phyloP scores from a whole-genome alignment of 2,888 invertebrate genomes.

The Melolontha melolontha region DNA sequence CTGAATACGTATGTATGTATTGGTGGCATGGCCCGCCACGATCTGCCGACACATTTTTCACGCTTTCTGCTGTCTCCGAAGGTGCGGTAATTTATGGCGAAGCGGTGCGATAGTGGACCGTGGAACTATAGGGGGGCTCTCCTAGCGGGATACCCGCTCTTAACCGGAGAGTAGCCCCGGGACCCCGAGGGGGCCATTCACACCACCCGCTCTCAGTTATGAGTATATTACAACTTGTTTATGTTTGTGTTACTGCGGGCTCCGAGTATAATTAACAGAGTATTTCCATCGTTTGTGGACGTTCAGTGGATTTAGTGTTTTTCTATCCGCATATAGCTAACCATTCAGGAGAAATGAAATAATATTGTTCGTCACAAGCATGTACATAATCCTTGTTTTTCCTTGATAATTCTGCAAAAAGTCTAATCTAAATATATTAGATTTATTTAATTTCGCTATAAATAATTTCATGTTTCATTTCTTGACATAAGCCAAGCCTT shows the following conservation, averaged over 20 bases:
- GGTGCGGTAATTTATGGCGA: constrained; percentile 53
- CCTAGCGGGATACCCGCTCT: constrained; percentile 52
- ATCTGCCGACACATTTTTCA: constrained; percentile 56
- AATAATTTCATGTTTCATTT: no score
- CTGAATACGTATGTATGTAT: constrained; percentile 11
- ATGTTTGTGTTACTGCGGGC: constrained; percentile 44
- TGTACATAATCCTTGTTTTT: no score
- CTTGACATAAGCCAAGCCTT: no score
- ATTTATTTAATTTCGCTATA: no score
- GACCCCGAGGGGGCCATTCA: constrained; percentile 56
- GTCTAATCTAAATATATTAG: no score
- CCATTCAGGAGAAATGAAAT: background rate
- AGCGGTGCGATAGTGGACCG: constrained; percentile 53
- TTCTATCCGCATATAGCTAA: background rate
- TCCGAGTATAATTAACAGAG: constrained; percentile 27
- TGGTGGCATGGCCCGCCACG: constrained; percentile 35
- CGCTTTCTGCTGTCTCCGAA: constrained; percentile 52
- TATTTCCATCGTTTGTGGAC: constrained; percentile 37
- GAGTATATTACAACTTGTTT: constrained; percentile 56
- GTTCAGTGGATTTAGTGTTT: constrained; percentile 28
- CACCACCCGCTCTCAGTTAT: constrained; percentile 55
- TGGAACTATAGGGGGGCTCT: constrained; percentile 47
- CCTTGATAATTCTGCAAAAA: no score
- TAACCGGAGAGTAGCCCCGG: constrained; percentile 54
- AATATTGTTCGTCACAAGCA: no score